Base-by-base conservation (phyloP, 2,113 vertebrate genomes). In the Hippopotamus amphibius region DNA sequence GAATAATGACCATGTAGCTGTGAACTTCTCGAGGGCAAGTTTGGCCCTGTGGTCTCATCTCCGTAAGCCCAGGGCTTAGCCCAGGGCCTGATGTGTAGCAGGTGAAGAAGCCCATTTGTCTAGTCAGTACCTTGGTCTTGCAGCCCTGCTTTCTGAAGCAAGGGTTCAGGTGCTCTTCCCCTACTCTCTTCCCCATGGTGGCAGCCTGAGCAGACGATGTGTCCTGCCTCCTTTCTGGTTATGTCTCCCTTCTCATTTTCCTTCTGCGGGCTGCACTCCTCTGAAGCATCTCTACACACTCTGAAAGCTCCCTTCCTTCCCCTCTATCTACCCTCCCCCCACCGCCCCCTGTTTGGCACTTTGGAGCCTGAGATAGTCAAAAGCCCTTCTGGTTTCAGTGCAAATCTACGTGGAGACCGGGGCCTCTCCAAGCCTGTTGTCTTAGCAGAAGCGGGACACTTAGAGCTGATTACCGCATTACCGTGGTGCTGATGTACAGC, bases 301-400 rank as follows among this genome's bases (percentile, higher is more conserved):
- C 48, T 79, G 81, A 71, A 84, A 46, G 15, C 53, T 50, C 53
- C 48, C 33, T 28, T 7, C 7, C 53, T 57, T n/a, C 48, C 76
- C 4, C 0, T 3, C 19, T 30, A 37, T 50, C 24, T 0, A 5
- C 28, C 21, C 21, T 8, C 4, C 12, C 22, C 53, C 16, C 33
- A 43, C 12, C 61, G 26, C 4, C 12, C 68, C 30, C 7, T 53
- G 28, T 14, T 81, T 90, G 69, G 43, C 61, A 28, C 37, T 50
- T 61, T 50, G 26, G 90, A 90, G 57, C 46, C 65, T 4, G 26
- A 76, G 69, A 26, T 13, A 26, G 4, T 85, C 46, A n/a, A 82
- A 79, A 97, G 65, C 71, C 63, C 93, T 94, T 82, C 68, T 59
- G 48, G 30, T 37, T 94, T 71, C 21, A 46, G 72, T 33, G 17